phyloP scores from a whole-genome alignment of 2,888 invertebrate species.

The Antitype chi region DNA sequence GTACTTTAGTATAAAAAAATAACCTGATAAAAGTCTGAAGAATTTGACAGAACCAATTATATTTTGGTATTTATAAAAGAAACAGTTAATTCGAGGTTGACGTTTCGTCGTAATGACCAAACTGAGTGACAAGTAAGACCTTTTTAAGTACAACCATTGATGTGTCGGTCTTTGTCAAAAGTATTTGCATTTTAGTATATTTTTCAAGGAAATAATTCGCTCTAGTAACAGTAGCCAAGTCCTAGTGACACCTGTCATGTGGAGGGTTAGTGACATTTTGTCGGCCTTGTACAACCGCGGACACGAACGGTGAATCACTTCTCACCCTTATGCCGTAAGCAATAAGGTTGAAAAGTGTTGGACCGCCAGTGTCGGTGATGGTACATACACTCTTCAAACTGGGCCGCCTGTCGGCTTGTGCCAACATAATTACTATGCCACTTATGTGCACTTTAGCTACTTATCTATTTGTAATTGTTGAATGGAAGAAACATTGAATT shows the following conservation, averaged over 20 bases:
- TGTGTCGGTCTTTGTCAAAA: slow-evolving; percentile 30
- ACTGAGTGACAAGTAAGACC: slow-evolving; percentile 27
- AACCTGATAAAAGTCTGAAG: neutral
- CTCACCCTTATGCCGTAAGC: no score
- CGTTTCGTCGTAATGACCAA: neutral
- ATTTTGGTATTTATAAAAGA: slow-evolving; percentile 22
- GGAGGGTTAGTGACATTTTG: slow-evolving; percentile 64
- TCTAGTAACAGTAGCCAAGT: slow-evolving; percentile 32
- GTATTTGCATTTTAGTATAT: slow-evolving; percentile 36
- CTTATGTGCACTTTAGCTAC: slow-evolving; percentile 12
- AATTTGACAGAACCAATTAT: slow-evolving; percentile 28
- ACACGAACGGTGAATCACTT: no score
- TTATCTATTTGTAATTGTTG: slow-evolving; percentile 13
- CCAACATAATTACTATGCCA: slow-evolving; percentile 35
- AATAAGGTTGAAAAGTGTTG: no score
- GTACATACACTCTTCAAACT: slow-evolving; percentile 30
- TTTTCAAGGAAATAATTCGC: slow-evolving; percentile 40
- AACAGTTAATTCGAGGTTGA: slow-evolving; percentile 5
- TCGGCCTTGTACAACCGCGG: slow-evolving; percentile 21
- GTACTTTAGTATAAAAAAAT: neutral
- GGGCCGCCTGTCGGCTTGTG: slow-evolving; percentile 40
- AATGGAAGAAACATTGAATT: slow-evolving; percentile 29
- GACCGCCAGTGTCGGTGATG: no score
- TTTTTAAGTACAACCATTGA: slow-evolving; percentile 29
- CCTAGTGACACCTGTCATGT: slow-evolving; percentile 58